Evolutionary conservation across 2,113 vertebrate genomes (phyloP), one percentile per base, ranked within the genome.

Genomic region (Anseranas semipalmata): DNA sequence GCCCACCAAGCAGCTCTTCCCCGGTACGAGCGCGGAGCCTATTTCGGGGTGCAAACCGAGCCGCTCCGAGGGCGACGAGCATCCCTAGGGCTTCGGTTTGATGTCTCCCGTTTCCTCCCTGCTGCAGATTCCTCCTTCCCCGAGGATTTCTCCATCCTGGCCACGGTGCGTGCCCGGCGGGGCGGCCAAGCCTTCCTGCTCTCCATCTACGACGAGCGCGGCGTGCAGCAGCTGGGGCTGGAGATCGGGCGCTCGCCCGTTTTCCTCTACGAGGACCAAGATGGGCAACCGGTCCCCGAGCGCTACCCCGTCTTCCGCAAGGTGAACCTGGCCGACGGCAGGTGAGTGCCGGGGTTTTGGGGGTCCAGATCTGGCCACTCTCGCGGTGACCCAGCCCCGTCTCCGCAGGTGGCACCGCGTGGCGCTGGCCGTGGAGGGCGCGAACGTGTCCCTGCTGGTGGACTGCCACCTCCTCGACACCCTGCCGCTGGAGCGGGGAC

Each of bases 381-480:
- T 41, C 2, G 5, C 32, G 5, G 35, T 0, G 0, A 52, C 48
- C 10, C 5, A 9, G 30, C 48, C 35, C 16, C 8, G 0, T 67
- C 35, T 37, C 35, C 3, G 48, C 95, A 99, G 99, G 96, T 99
- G 99, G 99, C 99, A 99, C 95, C 98, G 99, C 9, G 97, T 99
- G 91, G 99, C 99, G 1, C 97, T 99, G 96, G 99, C 99, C 6
- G 97, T 99, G 48, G 97, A 98, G 35, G 98, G 97, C 30, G 97
- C 97, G 94, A 95, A 79, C 9, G 98, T 98, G 50, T 99, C 98
- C 3, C 94, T 99, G 93, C 98, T 98, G 89, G 72, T 98, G 72
- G 99, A 99, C 96, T 99, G 99, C 84, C 95, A 98, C 46, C 97
- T 91, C 82, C 93, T 98, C 3, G 89, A 98, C 89, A 99, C 97